Conservation (phyloP, 2,888 invertebrate species). For the Cylloceria caligata region DNA sequence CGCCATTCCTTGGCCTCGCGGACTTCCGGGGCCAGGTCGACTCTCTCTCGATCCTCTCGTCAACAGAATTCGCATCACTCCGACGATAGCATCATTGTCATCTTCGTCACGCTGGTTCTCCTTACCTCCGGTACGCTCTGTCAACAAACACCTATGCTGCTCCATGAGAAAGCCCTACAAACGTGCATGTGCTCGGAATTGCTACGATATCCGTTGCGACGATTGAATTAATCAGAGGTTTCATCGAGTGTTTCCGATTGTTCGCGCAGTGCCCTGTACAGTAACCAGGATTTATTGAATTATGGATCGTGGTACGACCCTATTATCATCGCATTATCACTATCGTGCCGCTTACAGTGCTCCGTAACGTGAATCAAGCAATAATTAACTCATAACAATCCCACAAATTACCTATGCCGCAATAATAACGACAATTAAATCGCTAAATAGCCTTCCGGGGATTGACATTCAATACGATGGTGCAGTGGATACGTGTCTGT, state of each 20-base stretch:
- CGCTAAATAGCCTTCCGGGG: neutral
- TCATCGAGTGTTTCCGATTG: conserved; percentile 31
- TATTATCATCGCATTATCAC: neutral
- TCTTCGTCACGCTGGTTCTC: conserved; percentile 26
- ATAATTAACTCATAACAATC: neutral
- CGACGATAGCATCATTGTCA: conserved; percentile 53
- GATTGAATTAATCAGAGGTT: conserved; percentile 22
- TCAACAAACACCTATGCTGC: neutral
- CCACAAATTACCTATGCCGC: conserved; percentile 6
- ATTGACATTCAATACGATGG: conserved; percentile 1
- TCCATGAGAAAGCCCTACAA: neutral
- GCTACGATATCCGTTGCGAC: conserved; percentile 34
- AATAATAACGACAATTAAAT: conserved; percentile 49
- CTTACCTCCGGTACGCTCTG: neutral
- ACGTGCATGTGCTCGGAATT: conserved; percentile 43
- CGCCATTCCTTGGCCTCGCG: conserved; percentile 52
- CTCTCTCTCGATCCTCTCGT: conserved; percentile 37
- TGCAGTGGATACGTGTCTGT: conserved; percentile 3
- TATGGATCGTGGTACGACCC: conserved; percentile 17
- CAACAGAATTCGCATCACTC: conserved; percentile 38
- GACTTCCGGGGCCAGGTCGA: conserved; percentile 42
- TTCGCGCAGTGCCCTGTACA: conserved; percentile 14
- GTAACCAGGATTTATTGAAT: conserved; percentile 23
- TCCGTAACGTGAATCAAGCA: conserved; percentile 14
- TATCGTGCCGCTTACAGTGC: conserved; percentile 1